Evolutionary conservation across 2,888 invertebrate genomes (phyloP), one percentile per base, ranked within the genome.

Genomic region (Cosmorhoe ocellata): DNA sequence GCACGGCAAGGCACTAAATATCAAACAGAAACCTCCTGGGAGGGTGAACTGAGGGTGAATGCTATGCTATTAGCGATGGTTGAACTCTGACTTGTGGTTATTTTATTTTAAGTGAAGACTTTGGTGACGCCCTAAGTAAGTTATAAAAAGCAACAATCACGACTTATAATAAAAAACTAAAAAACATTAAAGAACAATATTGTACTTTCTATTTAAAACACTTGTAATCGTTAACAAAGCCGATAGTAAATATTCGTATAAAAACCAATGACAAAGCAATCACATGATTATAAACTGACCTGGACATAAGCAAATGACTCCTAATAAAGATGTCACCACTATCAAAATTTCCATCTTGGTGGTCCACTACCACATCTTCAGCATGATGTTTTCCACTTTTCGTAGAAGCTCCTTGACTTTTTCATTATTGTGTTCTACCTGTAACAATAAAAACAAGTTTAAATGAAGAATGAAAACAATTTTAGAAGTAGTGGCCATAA

Each of bases 1-100:
- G 86, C 83, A 87, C 88, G 79, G 76, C 81, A 78, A 84, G 87
- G 86, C 62, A 74, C 74, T 86, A 86, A 86, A 85, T 86, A 83
- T 81, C 63, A 70, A 68, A 63, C 59, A 53, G 67, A 58, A 59
- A 56, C 58, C 71, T 71, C 74, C 61, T 50, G 71, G 69, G 70
- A 78, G 77, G 79, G 80, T 66, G 76, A 66, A 69, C 63, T 51
- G 64, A 74, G 79, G 79, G 80, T 67, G 78, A 64, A 69, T 67
- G 57, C 66, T 65, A 61, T 64, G 71, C 83, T 77, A 84, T 84
- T 84, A 84, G 81, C 79, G 65, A 69, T 66, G 70, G 74, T 76
- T 81, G 82, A 87, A 88, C 87, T 76, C 71, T 85, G 84, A 81
- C 84, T 76, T 69, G 77, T 74, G 73, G 74, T 74, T 60, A 80